Base-by-base conservation (phyloP, 2,113 vertebrate genomes). In the Fulmarus glacialis region DNA sequence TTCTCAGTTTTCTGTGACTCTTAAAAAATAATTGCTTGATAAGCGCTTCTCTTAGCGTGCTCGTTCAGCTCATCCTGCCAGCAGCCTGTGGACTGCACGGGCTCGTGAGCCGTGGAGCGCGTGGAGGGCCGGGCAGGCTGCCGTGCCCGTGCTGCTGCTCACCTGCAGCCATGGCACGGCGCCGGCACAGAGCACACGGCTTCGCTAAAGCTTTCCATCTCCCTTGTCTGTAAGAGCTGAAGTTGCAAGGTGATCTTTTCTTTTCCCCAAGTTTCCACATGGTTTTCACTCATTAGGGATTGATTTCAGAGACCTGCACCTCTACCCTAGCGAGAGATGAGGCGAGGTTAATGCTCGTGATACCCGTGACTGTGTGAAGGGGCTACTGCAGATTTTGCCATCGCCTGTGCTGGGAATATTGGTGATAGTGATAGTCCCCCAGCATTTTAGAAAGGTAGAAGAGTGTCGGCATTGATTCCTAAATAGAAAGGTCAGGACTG, bases 181-280 rank as follows among this genome's bases (percentile, higher is more conserved):
- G 8, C 26, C 0, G 4, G 32, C 62, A 21, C 45, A 36, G 45
- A 23, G 24, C 43, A 30, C 1, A 5, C 2, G 1, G 32, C 62
- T 77, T 62, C 3, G 3, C 55, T 8, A 7, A 12, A 47, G 40
- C 63, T 8, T 9, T 43, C 56, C 89, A 50, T 24, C 43, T 52
- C 27, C 43, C n/a, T 43, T 22, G 29, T 38, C 73, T 50, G 22
- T 2, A 50, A 12, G 45, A 52, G 24, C 75, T 63, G 50, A 63
- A 15, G 43, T 55, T 38, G 5, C 30, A 15, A 36, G 38, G 26
- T 16, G 10, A 12, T 36, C 43, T 8, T 24, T 29, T 42, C 22
- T 43, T 83, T 55, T 9, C 43, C 14, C 14, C 24, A 40, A 8
- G n/a, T 53, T 93, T 34, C 55, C 42, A 32, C 1, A 3, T 30